Evolutionary conservation across 2,888 invertebrate genomes (phyloP), one percentile per base, ranked within the genome.

Genomic region (Apotomis turbidana): DNA sequence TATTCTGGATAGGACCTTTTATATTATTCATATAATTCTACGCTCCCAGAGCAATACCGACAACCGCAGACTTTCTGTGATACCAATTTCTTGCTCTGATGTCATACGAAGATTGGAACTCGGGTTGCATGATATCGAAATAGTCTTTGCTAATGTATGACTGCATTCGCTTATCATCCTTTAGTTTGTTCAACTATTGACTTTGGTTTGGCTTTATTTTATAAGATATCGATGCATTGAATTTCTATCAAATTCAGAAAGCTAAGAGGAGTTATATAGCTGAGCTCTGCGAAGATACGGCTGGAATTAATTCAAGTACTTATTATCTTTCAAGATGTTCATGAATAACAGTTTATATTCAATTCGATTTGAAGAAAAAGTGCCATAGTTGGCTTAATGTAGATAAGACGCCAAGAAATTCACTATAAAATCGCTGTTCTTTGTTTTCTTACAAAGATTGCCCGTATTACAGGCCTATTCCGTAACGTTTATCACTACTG

Each of bases 141-240:
- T 54, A 68, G 68, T 68, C 41, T 13, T 68, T 15, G 51, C 44
- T 68, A 60, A 68, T 68, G 60, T 60, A 68, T 27, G 60, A 68
- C 41, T 68, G 54, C 52, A 36, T 68, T 60, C 9, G 60, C 68
- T 68, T 68, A 61, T 68, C 68, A n/a, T 38, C 27, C 27, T n/a
- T 54, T 60, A 68, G 51, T 68, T 59, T 41, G 49, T 61, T 49
- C 27, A 36, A 49, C 36, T n/a, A 27, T 49, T 27, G 36, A 49
- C 27, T 49, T 49, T 5, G 10, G 49, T 49, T 49, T 10, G 49
- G 9, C 49, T 49, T 49, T 49, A 49, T 49, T 49, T 49, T 49
- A 49, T 6, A 49, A 9, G 9, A 44, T 44, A 44, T 44, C 44
- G 5, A 44, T 44, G 9, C 49, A 49, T 49, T 49, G 49, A 10